Evolutionary conservation across 2,113 vertebrate genomes (phyloP), one percentile per base, ranked within the genome.

Genomic region (Limanda limanda): DNA sequence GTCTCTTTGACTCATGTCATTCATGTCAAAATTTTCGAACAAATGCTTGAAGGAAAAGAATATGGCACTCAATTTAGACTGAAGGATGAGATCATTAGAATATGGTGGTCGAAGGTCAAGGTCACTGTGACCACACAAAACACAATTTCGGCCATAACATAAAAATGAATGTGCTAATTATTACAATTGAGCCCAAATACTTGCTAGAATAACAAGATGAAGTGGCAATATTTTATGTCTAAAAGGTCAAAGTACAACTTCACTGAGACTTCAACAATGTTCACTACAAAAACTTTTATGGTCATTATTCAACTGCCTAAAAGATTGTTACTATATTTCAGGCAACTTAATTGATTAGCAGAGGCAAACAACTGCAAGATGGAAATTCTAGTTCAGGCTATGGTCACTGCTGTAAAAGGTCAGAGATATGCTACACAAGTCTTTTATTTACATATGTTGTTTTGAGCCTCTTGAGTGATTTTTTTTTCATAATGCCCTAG

Each of bases 361-460:
- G 37, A 40, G 31, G 6, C 1, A 31, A 0, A 31, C 31, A 31
- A 31, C 31, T 31, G 31, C 31, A 31, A 31, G 31, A 31, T 31
- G 31, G 31, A 31, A 31, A 31, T 31, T 31, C 6, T 31, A 31
- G 31, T 31, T 31, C 31, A 15, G 7, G 51, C 13, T 8, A 52
- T 9, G 17, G 20, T 56, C 51, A 48, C 63, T 27, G 1, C 68
- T 54, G 60, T 57, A 42, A 82, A 80, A 78, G 74, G 84, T 83
- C 84, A 88, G 20, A 23, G 54, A 54, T 21, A 54, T n/a, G 20
- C 14, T 20, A 21, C 51, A n/a, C 20, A 2, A 20, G 12, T 56
- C 20, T 14, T 10, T 8, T 55, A 21, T 55, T 23, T 56, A 1
- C 47, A 48, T 48, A 5, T 51, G 47, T 17, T 51, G 15, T 51